Evolutionary conservation across 2,888 invertebrate genomes (phyloP), one percentile per base, ranked within the genome.

Genomic region (Hypomecis punctinalis): DNA sequence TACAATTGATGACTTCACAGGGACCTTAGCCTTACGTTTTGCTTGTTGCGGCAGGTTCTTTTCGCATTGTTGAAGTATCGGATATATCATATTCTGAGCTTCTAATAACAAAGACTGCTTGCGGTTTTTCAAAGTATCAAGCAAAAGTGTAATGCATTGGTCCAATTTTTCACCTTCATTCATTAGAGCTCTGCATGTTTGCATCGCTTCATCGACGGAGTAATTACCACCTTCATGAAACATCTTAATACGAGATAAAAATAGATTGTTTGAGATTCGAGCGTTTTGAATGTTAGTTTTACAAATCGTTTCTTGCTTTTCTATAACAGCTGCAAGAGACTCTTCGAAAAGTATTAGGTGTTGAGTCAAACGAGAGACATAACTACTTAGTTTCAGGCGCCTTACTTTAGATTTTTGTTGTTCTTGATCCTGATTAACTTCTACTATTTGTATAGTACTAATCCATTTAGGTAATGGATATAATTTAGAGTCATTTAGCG

Each of bases 301-400:
- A 5, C 78, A 0, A 85, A 53, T 11, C 76, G 64, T 35, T 66
- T 75, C 61, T 83, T 89, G 65, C 72, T 0, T 73, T 66, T 72
- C 76, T 13, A 85, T 59, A 1, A 78, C 81, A 5, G 46, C 52
- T 45, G 82, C 74, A 37, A 91, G 74, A 13, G 90, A 90, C 5
- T 84, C 82, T 49, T 85, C 83, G 72, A 85, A 91, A 7, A 80
- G 69, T 9, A 67, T 61, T 5, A 80, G 80, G 68, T 89, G 79
- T 68, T 83, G 86, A 1, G 59, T 11, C 51, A 92, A 71, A 5
- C 91, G 85, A 1, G 73, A 64, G 1, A 77, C 77, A 65, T 88
- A 91, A 71, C 91, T 92, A 33, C 64, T 72, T 84, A 90, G 84
- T 76, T 87, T 90, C 8, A 90, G 68, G 11, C 75, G 80, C 64